phyloP scores from a whole-genome alignment of 2,113 vertebrate species.

The Phoxinus phoxinus region DNA sequence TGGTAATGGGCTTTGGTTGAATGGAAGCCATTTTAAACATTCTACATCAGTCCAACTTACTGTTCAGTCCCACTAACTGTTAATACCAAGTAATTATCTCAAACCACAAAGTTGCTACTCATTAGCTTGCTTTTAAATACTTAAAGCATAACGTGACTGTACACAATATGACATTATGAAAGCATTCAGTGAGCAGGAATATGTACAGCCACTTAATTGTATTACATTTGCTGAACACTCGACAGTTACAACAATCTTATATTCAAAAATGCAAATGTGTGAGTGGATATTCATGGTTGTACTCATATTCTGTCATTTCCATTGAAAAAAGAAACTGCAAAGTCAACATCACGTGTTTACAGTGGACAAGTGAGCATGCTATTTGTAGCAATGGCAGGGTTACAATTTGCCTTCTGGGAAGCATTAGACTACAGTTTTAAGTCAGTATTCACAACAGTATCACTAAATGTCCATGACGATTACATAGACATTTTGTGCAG shows the following conservation, averaged over 20 bases:
- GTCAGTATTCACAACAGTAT: slow-evolving; percentile 70
- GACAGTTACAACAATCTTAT: slow-evolving; percentile 42
- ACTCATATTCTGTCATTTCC: slow-evolving; percentile 28
- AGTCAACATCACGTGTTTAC: slow-evolving; percentile 58
- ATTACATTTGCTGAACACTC: slow-evolving; percentile 52
- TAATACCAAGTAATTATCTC: slow-evolving; percentile 10
- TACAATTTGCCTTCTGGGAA: slow-evolving; percentile 59
- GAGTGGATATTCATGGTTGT: slow-evolving; percentile 27
- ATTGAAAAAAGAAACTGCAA: slow-evolving; percentile 48
- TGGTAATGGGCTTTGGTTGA: slow-evolving; percentile 35
- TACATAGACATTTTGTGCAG: slow-evolving; percentile 55
- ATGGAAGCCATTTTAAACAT: slow-evolving; percentile 33
- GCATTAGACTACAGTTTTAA: slow-evolving; percentile 61
- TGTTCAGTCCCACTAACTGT: slow-evolving; percentile 1
- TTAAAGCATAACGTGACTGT: slow-evolving; percentile 62
- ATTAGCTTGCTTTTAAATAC: slow-evolving; percentile 57
- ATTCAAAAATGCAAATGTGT: slow-evolving; percentile 28
- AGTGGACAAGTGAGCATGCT: slow-evolving; percentile 69
- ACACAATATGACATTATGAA: slow-evolving; percentile 63
- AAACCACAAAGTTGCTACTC: slow-evolving; percentile 28
- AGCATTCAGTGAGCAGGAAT: slow-evolving; percentile 60
- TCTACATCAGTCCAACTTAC: neutral
- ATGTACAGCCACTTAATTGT: slow-evolving; percentile 57
- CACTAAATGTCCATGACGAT: slow-evolving; percentile 46
- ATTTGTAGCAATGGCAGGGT: slow-evolving; percentile 57